Conservation (phyloP, 2,113 vertebrate species). For the Brienomyrus brachyistius region DNA sequence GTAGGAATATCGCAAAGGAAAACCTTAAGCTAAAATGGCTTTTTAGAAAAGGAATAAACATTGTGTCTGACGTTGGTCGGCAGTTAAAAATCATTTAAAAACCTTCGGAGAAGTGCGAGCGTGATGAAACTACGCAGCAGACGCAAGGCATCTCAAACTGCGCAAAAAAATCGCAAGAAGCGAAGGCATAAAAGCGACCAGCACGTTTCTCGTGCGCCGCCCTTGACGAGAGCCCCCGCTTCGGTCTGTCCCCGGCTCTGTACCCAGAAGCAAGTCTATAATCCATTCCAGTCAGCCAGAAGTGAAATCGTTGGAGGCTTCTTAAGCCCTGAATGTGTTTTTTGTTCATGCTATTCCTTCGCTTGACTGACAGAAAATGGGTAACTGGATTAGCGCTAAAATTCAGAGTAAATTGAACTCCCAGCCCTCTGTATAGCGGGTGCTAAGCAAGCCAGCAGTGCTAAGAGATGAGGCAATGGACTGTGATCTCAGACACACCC, state of each 20-base stretch:
- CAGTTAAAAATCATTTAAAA: not conserved
- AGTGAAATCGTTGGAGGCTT: constrained; percentile 15
- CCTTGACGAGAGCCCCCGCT: not conserved
- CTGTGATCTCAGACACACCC: constrained; percentile 47
- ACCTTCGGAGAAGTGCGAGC: not conserved
- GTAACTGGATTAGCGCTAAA: constrained; percentile 75
- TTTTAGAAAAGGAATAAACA: not conserved
- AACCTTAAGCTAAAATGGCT: not conserved
- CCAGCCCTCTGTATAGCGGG: constrained; percentile 63
- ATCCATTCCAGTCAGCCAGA: constrained; percentile 12
- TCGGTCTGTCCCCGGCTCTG: not conserved
- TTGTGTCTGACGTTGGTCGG: not conserved
- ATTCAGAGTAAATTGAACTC: constrained; percentile 74
- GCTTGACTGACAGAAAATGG: constrained; percentile 75
- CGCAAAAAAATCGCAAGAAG: not conserved
- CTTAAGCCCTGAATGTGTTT: constrained; percentile 26
- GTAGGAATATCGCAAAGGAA: not conserved
- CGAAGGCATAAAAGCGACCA: not conserved
- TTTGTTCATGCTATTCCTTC: constrained; percentile 66
- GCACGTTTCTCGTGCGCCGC: not conserved
- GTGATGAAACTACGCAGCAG: not conserved
- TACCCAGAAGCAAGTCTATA: constrained; percentile 9
- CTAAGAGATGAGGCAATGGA: constrained; percentile 48
- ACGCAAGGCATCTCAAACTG: not conserved
- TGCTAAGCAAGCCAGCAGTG: constrained; percentile 49